Percentiles rank a stretch among this genome's conserved stretches.
phyloP scores from a whole-genome alignment of 2,113 vertebrate genomes.

The Mugil cephalus region DNA sequence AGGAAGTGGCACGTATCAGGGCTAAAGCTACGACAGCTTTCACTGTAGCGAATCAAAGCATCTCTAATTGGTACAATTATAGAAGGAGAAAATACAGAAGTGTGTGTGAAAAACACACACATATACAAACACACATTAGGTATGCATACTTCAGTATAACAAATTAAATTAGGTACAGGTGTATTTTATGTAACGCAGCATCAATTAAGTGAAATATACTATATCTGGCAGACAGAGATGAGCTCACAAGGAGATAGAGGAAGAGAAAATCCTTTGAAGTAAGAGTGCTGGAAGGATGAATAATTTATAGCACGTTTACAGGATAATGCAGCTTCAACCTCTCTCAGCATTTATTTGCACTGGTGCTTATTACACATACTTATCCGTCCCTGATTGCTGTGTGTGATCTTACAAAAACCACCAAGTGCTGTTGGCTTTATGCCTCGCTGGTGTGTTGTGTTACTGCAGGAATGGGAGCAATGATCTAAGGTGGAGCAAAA shows the following conservation, averaged over 20 bases:
- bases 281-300: conserved; percentile 44
- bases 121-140: conserved; percentile 8
- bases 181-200: conserved; percentile 24
- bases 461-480: conserved; percentile 45
- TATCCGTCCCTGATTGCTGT: conserved; percentile 27
- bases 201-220: conserved; percentile 18
- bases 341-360: conserved; percentile 50
- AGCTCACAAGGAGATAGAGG: conserved; percentile 1
- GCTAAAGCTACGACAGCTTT: conserved; percentile 43
- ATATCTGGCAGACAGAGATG: conserved; percentile 20
- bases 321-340: conserved; percentile 44
- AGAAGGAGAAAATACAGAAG: conserved; percentile 14
- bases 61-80: conserved; percentile 66
- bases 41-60: conserved; percentile 58
- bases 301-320: conserved; percentile 54
- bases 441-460: conserved; percentile 21
- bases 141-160: conserved; percentile 10
- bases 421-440: conserved; percentile 12
- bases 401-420: conserved; percentile 18
- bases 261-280: conserved; percentile 32
- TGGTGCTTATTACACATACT: conserved; percentile 20
- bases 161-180: conserved; percentile 35
- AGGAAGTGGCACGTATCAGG: conserved; percentile 36
- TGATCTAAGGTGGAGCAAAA: conserved; percentile 48
- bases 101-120: not conserved